These are phyloP conservation scores for Plutomurus gul DNA, from an alignment of 1,140 invertebrate species.

Conservation along the genomic window DNA sequence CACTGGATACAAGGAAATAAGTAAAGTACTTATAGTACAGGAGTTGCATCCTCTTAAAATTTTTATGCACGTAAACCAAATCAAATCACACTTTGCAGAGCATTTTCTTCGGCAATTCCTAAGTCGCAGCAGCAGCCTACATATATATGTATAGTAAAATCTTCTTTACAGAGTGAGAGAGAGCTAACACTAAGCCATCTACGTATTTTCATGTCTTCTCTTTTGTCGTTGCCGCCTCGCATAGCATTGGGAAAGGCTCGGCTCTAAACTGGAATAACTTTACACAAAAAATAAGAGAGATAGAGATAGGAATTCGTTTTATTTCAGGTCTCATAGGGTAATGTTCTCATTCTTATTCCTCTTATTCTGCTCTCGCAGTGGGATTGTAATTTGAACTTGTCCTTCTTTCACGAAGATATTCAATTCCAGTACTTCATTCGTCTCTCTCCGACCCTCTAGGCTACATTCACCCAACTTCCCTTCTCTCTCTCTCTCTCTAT, in stretches of 20 bases:
- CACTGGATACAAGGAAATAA: background rate
- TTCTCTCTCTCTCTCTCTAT: no score
- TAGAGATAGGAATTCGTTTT: conserved; percentile 22
- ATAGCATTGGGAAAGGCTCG: background rate
- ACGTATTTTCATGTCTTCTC: background rate
- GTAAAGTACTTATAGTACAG: background rate
- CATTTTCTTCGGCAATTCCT: no score
- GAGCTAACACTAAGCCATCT: background rate
- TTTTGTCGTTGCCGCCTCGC: background rate
- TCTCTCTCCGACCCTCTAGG: no score
- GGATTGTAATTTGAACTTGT: conserved; percentile 27
- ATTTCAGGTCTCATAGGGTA: conserved; percentile 22
- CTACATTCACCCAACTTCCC: no score
- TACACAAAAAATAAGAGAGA: conserved; percentile 24
- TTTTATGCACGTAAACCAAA: conserved; percentile 30
- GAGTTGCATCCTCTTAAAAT: conserved; percentile 24
- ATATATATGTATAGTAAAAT: background rate
- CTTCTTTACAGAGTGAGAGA: background rate
- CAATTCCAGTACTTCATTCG: background rate
- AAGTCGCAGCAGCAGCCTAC: background rate
- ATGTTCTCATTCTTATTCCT: conserved; percentile 6
- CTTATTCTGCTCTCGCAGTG: background rate
- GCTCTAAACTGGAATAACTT: conserved; percentile 12
- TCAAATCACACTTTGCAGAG: conserved; percentile 32
- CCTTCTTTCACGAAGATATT: background rate